Evolutionary conservation across 2,888 invertebrate species (phyloP).

Genomic region (Cataglyphis cursor): DNA sequence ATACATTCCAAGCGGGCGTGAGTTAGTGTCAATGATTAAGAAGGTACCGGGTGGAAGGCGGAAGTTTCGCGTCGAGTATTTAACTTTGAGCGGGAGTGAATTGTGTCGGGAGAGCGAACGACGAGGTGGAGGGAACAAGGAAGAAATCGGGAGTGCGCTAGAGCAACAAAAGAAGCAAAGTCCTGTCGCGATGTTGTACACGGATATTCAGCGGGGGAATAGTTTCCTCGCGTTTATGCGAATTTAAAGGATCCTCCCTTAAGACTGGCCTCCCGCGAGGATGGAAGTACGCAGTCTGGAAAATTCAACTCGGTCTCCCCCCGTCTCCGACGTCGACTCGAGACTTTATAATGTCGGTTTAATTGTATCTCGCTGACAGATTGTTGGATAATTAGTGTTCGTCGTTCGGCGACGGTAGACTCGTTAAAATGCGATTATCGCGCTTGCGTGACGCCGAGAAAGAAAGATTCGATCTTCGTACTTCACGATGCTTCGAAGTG

Average conservation of each 20-base stretch:
- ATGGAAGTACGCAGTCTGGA: conserved; percentile 54
- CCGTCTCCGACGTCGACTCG: conserved; percentile 16
- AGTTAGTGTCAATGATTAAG: conserved; percentile 83
- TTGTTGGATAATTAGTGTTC: conserved; percentile 57
- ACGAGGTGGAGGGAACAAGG: conserved; percentile 18
- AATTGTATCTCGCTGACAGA: conserved; percentile 54
- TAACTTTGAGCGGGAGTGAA: conserved; percentile 79
- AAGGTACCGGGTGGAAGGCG: conserved; percentile 66
- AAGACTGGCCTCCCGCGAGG: conserved; percentile 54
- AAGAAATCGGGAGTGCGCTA: conserved; percentile 34
- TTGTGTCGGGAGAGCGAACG: conserved; percentile 54
- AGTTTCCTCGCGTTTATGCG: conserved; percentile 73
- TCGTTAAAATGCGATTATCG: conserved; percentile 48
- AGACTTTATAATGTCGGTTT: conserved; percentile 55
- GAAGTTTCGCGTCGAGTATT: conserved; percentile 81
- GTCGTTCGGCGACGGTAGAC: conserved; percentile 41
- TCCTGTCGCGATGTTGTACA: conserved; percentile 65
- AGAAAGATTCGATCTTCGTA: conserved; percentile 21
- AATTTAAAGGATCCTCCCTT: conserved; percentile 65
- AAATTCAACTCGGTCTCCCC: conserved; percentile 51
- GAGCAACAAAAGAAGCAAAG: conserved; percentile 40
- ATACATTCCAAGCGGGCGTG: conserved; percentile 82
- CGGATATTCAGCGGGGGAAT: conserved; percentile 67
- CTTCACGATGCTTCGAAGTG: background rate
- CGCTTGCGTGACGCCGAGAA: conserved; percentile 11